Evolutionary conservation across 2,797 vertebrate genomes (phyloP).

Genomic region (Hyperoplus lanceolatus): DNA sequence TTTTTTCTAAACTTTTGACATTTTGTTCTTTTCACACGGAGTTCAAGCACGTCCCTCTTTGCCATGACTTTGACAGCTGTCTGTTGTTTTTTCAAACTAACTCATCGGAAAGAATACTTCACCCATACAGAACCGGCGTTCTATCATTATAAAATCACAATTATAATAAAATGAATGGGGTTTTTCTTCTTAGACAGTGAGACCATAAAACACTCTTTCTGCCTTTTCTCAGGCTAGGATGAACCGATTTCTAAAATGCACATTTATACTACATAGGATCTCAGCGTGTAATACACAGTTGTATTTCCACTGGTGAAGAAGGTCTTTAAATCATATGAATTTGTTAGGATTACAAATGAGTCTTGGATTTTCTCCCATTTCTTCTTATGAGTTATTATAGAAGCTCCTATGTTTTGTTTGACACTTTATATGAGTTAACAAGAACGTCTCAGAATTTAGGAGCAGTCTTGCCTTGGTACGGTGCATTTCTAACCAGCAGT

Average conservation of each 20-base stretch:
- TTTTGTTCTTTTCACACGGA: conserved; percentile 40
- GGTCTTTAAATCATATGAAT: too few species aligned
- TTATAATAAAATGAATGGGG: too few species aligned
- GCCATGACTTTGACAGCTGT: conserved; percentile 45
- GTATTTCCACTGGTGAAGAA: too few species aligned
- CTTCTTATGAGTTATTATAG: neutral
- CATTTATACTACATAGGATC: too few species aligned
- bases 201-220: too few species aligned
- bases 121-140: too few species aligned
- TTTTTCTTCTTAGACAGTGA: too few species aligned
- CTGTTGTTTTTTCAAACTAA: conserved; percentile 15
- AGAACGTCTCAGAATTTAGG: neutral
- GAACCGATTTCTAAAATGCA: too few species aligned
- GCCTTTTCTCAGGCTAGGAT: too few species aligned
- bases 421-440: conserved; percentile 25
- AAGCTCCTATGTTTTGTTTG: conserved; percentile 2
- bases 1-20: conserved; percentile 51
- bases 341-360: too few species aligned
- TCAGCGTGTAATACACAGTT: too few species aligned
- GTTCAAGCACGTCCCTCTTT: conserved; percentile 49
- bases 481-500: conserved; percentile 25
- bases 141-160: too few species aligned
- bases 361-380: neutral
- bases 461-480: neutral
- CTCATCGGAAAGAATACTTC: conserved; percentile 13